These are phyloP conservation scores for Anguilla megastoma DNA, from an alignment of 2,797 vertebrate genomes.

Conservation along the genomic window DNA sequence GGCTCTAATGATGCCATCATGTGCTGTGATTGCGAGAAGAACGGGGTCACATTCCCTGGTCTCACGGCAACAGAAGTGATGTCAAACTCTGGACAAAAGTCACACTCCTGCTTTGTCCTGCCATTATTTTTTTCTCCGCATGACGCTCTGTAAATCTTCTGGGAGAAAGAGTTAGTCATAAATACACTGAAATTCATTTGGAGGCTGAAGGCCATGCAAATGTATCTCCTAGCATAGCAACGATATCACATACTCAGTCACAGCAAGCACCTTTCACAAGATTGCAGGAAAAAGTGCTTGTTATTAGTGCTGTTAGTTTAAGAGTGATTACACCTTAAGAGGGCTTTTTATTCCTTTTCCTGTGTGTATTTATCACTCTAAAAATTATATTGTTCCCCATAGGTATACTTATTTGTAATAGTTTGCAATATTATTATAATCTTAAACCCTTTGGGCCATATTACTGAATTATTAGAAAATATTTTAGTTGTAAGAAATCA, in stretches of 20 bases:
- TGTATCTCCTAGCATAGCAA: neutral
- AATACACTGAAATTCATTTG: neutral
- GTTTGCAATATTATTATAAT: neutral
- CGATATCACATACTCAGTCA: neutral
- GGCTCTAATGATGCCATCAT: neutral
- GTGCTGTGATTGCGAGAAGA: neutral
- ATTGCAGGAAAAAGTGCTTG: neutral
- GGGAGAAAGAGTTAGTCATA: neutral
- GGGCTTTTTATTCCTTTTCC: neutral
- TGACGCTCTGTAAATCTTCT: neutral
- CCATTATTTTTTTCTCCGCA: neutral
- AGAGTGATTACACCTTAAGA: neutral
- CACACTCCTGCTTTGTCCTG: neutral
- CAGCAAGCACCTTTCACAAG: neutral
- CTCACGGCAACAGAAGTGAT: constrained; percentile 1
- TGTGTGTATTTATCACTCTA: neutral
- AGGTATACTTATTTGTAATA: neutral
- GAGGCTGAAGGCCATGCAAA: constrained; percentile 12
- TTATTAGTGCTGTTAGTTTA: neutral
- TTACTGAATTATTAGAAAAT: neutral
- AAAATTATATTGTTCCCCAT: neutral
- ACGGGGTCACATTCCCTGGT: neutral
- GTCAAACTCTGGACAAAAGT: neutral
- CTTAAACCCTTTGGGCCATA: neutral
- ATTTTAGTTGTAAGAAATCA: neutral